phyloP scores from a whole-genome alignment of 2,113 vertebrate genomes.

The Crypturellus undulatus region DNA sequence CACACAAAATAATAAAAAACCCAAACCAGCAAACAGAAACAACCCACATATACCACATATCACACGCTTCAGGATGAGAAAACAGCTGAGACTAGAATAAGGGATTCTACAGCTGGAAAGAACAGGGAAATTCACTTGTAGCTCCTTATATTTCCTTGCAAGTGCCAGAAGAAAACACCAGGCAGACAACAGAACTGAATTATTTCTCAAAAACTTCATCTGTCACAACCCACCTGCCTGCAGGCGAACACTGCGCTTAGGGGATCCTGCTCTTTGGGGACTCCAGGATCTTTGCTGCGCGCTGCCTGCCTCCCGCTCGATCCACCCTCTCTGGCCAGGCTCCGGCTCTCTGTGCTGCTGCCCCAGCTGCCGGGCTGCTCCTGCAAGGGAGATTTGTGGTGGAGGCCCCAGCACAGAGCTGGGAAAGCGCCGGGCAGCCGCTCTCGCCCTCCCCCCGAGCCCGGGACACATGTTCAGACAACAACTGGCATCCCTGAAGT shows the following conservation, averaged over 20 bases:
- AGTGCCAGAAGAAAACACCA: background rate
- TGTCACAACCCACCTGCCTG: background rate
- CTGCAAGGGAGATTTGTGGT: background rate
- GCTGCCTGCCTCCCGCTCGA: background rate
- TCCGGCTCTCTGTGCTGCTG: background rate
- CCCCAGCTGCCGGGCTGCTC: background rate
- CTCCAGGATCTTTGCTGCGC: background rate
- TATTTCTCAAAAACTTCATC: background rate
- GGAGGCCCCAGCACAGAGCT: background rate
- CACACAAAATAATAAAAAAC: too few relatives aligned
- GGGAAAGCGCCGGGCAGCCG: background rate
- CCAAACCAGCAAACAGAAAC: too few relatives aligned
- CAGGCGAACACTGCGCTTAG: background rate
- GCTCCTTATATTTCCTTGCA: background rate
- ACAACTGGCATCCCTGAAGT: background rate
- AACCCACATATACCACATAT: too few relatives aligned
- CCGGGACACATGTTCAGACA: constrained; percentile 28
- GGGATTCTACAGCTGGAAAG: background rate
- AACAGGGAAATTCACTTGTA: background rate
- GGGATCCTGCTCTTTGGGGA: background rate
- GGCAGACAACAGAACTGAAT: constrained; percentile 6
- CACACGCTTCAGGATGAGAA: background rate
- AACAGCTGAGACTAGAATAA: background rate
- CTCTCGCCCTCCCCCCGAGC: background rate
- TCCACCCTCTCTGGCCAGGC: background rate